Percentiles rank a stretch among this genome's conserved stretches.
Conservation (phyloP, 2,113 vertebrate genomes). For the Geothlypis trichas region DNA sequence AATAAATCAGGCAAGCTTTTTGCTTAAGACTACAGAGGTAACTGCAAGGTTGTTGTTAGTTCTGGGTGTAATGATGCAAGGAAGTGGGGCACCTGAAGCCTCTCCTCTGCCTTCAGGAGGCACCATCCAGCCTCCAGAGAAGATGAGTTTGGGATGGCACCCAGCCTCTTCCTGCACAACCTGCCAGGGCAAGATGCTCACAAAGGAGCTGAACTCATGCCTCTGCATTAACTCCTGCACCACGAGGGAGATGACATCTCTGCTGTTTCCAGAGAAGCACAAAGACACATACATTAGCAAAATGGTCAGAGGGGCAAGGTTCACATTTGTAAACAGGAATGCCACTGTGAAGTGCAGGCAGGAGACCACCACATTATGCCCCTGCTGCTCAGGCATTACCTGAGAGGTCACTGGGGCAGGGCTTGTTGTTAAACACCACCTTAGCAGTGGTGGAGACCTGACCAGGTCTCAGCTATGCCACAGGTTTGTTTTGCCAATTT, state of each 20-base stretch:
- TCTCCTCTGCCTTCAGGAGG: not conserved
- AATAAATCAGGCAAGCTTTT: not conserved
- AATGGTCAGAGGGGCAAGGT: not conserved
- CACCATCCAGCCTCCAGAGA: not conserved
- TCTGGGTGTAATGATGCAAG: not conserved
- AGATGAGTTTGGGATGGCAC: not conserved
- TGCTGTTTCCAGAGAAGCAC: not conserved
- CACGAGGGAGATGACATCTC: not conserved
- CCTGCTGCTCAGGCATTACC: not conserved
- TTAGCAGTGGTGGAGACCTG: not conserved
- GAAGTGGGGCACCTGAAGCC: not conserved
- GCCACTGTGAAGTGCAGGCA: not conserved
- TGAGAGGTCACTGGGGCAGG: rapidly evolving
- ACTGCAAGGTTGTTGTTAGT: not conserved
- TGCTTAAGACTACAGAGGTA: not conserved
- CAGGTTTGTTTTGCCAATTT: not conserved
- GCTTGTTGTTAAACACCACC: rapidly evolving
- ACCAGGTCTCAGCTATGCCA: not conserved
- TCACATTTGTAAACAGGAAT: not conserved
- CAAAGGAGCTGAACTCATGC: not conserved
- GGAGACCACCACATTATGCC: not conserved
- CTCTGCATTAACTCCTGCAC: not conserved
- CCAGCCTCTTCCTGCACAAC: not conserved
- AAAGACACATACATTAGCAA: not conserved
- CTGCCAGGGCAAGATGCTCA: not conserved